Percentiles rank a stretch among this genome's conserved stretches.
phyloP scores from a whole-genome alignment of 2,888 invertebrate genomes.

The Morinoia aosen region DNA sequence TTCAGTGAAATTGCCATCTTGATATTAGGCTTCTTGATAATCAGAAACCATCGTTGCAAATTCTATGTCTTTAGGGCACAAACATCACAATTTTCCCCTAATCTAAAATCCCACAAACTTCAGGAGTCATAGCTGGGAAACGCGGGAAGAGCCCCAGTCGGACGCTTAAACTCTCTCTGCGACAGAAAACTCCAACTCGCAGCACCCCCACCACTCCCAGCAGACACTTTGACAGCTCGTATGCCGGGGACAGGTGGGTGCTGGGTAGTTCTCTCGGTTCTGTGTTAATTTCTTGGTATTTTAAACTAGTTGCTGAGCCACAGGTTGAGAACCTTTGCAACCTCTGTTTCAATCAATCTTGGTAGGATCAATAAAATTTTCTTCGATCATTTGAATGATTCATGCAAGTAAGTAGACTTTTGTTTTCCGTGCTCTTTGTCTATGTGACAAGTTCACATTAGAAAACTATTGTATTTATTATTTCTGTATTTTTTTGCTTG shows the following conservation, averaged over 20 bases:
- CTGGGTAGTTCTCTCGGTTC: no score
- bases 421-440: no score
- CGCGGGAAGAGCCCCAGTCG: constrained; percentile 38
- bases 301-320: no score
- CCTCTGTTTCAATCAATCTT: no score
- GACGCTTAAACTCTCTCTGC: constrained; percentile 63
- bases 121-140: neutral
- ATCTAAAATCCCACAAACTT: neutral
- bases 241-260: constrained; percentile 58
- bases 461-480: no score
- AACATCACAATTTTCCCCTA: neutral
- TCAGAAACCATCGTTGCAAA: neutral
- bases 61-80: neutral
- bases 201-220: constrained; percentile 61
- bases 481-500: no score
- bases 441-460: no score
- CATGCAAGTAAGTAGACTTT: no score
- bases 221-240: constrained; percentile 49
- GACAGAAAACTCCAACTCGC: constrained; percentile 64
- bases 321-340: no score
- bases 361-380: no score
- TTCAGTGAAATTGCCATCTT: neutral
- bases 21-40: neutral
- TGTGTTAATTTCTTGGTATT: no score
- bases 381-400: no score